Conservation (phyloP, 2,113 vertebrate species). For the Neolamprologus devosi region DNA sequence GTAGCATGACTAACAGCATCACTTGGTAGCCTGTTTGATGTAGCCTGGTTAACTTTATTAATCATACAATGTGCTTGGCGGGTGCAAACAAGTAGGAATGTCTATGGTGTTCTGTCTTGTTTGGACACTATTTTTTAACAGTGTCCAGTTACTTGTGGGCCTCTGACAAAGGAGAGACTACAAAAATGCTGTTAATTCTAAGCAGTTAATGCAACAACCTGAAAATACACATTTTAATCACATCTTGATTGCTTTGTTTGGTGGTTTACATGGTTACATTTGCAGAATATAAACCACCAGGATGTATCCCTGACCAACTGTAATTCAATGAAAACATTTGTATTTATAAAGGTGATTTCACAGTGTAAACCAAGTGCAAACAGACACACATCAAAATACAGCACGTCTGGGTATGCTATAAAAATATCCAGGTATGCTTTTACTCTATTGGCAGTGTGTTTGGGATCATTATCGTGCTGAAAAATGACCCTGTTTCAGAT, state of each 20-base stretch:
- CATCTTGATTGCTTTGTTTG: neutral
- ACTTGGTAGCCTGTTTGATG: conserved; percentile 3
- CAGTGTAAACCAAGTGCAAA: neutral
- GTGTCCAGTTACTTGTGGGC: neutral
- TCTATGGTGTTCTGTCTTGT: neutral
- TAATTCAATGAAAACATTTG: neutral
- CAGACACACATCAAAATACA: neutral
- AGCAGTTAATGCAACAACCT: neutral
- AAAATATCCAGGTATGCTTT: neutral
- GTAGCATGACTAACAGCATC: conserved; percentile 19
- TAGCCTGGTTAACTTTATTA: conserved; percentile 13
- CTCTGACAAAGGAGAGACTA: neutral
- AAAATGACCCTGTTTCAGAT: neutral
- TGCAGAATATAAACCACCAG: neutral
- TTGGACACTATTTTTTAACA: neutral
- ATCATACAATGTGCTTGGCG: neutral
- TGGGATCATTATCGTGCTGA: neutral
- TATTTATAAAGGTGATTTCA: neutral
- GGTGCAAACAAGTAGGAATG: neutral
- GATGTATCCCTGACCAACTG: neutral
- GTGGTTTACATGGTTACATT: neutral
- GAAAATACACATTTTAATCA: neutral
- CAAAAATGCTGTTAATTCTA: neutral
- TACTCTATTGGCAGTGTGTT: neutral
- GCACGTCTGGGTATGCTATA: neutral